phyloP scores from a whole-genome alignment of 2,888 invertebrate genomes.

The Agrotis ipsilon region DNA sequence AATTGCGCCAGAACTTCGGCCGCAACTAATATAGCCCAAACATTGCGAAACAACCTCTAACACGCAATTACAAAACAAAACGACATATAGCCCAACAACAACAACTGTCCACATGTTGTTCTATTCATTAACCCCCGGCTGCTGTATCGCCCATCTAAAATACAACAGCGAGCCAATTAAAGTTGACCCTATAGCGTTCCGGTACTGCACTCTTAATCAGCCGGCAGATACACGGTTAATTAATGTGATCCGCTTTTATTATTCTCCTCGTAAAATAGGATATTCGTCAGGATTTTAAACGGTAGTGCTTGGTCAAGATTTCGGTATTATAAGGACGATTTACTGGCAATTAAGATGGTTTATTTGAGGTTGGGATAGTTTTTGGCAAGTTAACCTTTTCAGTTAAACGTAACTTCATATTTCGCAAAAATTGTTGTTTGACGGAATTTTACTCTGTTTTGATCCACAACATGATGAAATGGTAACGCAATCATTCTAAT shows the following conservation, averaged over 20 bases:
- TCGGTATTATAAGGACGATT: constrained; percentile 42
- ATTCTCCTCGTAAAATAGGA: constrained; percentile 78
- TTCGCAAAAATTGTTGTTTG: neutral
- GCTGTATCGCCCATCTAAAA: constrained; percentile 88
- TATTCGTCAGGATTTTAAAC: constrained; percentile 70
- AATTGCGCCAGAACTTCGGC: constrained; percentile 66
- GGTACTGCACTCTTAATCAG: constrained; percentile 89
- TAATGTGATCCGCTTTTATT: constrained; percentile 88
- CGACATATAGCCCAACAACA: constrained; percentile 78
- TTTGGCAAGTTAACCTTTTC: constrained; percentile 1
- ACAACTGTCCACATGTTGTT: constrained; percentile 87
- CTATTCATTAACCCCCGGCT: constrained; percentile 84
- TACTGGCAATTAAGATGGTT: constrained; percentile 43
- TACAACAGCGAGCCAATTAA: constrained; percentile 86
- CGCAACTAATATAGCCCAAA: constrained; percentile 63
- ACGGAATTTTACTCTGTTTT: neutral
- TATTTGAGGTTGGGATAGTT: constrained; percentile 25
- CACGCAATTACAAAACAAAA: constrained; percentile 84
- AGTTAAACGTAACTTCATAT: neutral
- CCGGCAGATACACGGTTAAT: constrained; percentile 87
- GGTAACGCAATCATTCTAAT: neutral
- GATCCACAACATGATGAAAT: neutral
- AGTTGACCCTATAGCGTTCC: constrained; percentile 86
- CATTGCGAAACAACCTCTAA: constrained; percentile 70
- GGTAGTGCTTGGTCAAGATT: constrained; percentile 49